These are phyloP conservation scores for Gryllus bimaculatus DNA, from an alignment of 1,140 invertebrate genomes.

Conservation along the genomic window DNA sequence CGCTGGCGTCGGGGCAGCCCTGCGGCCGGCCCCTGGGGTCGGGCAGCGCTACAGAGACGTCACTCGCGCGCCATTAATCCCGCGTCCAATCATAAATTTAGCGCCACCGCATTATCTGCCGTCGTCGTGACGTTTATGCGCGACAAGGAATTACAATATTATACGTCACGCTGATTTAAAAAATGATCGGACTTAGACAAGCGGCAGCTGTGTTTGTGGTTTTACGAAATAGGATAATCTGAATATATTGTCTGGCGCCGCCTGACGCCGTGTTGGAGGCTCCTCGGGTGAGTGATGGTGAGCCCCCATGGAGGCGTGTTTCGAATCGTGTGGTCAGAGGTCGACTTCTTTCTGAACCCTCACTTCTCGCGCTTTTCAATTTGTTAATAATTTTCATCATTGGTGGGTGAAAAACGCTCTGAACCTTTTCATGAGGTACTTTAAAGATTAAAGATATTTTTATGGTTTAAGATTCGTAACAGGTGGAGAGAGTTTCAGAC, in stretches of 20 bases:
- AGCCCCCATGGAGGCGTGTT: no score
- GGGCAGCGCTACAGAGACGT: not conserved
- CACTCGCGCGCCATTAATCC: not conserved
- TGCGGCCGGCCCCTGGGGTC: not conserved
- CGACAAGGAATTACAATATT: constrained; percentile 5
- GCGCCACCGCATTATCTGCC: not conserved
- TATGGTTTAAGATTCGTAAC: no score
- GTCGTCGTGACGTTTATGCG: not conserved
- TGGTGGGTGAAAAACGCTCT: no score
- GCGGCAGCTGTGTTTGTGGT: not conserved
- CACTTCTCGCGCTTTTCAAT: no score
- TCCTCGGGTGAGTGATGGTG: no score
- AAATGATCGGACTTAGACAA: not conserved
- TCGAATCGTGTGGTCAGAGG: no score
- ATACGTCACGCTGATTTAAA: not conserved
- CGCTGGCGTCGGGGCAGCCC: not conserved
- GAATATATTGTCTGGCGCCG: not conserved
- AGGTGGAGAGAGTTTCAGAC: no score
- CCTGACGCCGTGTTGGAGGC: no score
- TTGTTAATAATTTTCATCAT: no score
- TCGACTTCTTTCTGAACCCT: no score
- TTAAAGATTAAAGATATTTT: no score
- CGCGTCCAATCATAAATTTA: not conserved
- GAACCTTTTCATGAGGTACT: no score
- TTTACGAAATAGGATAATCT: not conserved